phyloP scores from a whole-genome alignment of 2,888 invertebrate genomes.

The Clostera curtula region DNA sequence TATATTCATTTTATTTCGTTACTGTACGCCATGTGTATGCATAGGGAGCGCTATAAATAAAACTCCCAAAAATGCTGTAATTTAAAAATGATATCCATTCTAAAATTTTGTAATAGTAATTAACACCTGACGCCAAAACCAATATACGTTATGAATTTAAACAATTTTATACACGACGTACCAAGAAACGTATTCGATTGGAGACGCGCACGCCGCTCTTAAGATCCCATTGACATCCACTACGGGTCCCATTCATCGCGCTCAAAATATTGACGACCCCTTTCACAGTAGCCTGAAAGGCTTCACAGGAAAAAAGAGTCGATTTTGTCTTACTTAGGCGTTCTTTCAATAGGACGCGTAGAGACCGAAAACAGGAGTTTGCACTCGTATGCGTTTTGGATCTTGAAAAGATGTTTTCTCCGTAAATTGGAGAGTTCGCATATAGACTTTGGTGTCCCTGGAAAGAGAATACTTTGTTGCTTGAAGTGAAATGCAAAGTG shows the following conservation, averaged over 20 bases:
- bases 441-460: too few relatives aligned
- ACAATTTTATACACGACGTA: too few relatives aligned
- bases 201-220: conserved; percentile 42
- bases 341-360: conserved; percentile 53
- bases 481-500: too few relatives aligned
- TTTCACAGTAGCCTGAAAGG: conserved; percentile 58
- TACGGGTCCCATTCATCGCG: conserved; percentile 59
- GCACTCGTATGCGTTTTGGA: conserved; percentile 33
- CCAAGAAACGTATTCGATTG: conserved; percentile 20
- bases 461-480: too few relatives aligned
- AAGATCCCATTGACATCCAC: conserved; percentile 58
- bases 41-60: too few relatives aligned
- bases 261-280: conserved; percentile 71
- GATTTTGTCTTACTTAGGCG: conserved; percentile 56
- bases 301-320: conserved; percentile 56
- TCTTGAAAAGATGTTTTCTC: conserved; percentile 37
- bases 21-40: too few relatives aligned
- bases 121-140: too few relatives aligned
- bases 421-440: conserved; percentile 45
- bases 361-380: conserved; percentile 47
- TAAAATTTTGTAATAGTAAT: too few relatives aligned
- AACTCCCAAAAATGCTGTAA: too few relatives aligned
- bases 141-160: too few relatives aligned
- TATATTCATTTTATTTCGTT: too few relatives aligned
- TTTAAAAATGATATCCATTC: too few relatives aligned